Evolutionary conservation across 2,113 vertebrate genomes (phyloP), one percentile per base, ranked within the genome.

Genomic region (Tonatia bakeri): DNA sequence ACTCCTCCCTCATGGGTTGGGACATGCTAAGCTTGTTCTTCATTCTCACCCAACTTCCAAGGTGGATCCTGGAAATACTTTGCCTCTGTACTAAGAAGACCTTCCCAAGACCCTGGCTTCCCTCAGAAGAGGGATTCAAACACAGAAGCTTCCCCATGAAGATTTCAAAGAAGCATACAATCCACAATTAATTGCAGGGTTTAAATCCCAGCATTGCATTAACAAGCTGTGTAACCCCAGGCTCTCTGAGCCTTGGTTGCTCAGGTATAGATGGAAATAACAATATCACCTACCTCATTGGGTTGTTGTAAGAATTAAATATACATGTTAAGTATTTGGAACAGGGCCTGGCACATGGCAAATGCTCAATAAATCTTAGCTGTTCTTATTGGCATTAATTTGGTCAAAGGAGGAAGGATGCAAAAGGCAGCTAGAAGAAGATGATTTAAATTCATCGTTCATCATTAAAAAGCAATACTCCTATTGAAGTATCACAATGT

Each of bases 401-500:
- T 84, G 70, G 65, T 86, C 70, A 80, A 94, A 31, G 43, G 64
- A 95, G 75, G 28, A 52, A 52, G 54, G 7, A 95, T 43, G 40
- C 52, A 38, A 54, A 77, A 92, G 76, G 52, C 36, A n/a, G 40
- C 50, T 81, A 15, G 65, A 61, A 91, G 80, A 56, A 87, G 33
- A 83, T 36, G 26, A 67, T 80, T 93, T 65, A 64, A 91, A 31
- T 80, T 94, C 47, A 64, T 90, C 24, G 7, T 1, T 85, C 47
- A 64, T 88, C 16, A 9, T 1, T 81, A 69, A 92, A 90, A 93
- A 87, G 81, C 83, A 80, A 52, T 76, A 50, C 73, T 93, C 93
- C 54, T 91, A 90, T 86, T 69, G 83, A 91, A 93, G 75, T 64
- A 85, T 45, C 75, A 95, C 64, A 94, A 89, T 90, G 16, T 59